A percentile compares a stretch with the other conserved stretches of the same genome.
phyloP scores from a whole-genome alignment of 2,113 vertebrate genomes.

The Halichoerus grypus region DNA sequence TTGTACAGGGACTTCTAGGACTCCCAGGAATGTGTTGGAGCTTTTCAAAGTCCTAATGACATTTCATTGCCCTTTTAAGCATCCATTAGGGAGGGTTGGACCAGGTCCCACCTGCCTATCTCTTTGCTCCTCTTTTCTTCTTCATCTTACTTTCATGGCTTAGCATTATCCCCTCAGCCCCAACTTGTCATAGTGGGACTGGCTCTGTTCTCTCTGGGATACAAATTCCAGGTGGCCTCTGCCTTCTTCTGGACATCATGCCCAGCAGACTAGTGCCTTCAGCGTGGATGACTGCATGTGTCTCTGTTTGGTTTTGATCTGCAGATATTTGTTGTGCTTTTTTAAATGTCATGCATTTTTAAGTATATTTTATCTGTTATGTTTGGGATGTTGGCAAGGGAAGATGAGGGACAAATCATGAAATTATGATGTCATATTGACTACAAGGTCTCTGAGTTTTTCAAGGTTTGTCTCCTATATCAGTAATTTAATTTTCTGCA shows the following conservation, averaged over 20 bases:
- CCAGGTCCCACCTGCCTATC: background rate
- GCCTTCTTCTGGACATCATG: background rate
- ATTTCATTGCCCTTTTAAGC: background rate
- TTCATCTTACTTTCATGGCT: background rate
- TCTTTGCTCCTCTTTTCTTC: background rate
- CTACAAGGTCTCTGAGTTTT: background rate
- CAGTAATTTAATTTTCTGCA: background rate
- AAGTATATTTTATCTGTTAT: background rate
- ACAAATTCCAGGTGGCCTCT: background rate
- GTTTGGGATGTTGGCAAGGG: background rate
- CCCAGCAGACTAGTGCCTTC: background rate
- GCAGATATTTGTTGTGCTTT: background rate
- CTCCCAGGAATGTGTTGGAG: background rate
- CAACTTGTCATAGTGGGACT: background rate
- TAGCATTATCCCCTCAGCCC: background rate
- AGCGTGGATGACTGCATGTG: background rate
- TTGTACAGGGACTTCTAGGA: background rate
- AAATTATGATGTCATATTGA: background rate
- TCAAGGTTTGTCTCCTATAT: background rate
- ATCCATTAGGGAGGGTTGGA: background rate
- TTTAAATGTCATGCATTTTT: background rate
- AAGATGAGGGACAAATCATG: slow-evolving; percentile 6
- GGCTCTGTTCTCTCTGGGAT: background rate
- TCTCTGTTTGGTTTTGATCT: slow-evolving; percentile 24
- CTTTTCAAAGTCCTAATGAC: background rate